phyloP scores from a whole-genome alignment of 2,888 invertebrate species.

The Dysmachus trigonus region DNA sequence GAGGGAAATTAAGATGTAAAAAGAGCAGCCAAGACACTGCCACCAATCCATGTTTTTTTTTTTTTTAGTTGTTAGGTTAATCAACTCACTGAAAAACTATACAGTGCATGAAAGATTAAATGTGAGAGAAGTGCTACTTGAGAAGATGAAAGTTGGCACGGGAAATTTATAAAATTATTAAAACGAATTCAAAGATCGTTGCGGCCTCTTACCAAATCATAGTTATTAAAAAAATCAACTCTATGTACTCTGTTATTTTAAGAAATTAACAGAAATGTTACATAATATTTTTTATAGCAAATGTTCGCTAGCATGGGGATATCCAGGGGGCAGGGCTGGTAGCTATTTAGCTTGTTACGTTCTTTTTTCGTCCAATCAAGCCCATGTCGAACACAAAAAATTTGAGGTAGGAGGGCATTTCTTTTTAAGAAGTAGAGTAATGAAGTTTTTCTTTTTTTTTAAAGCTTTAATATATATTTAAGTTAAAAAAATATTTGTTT shows the following conservation, averaged over 20 bases:
- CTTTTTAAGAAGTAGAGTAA: too few relatives aligned
- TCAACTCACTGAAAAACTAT: conserved; percentile 14
- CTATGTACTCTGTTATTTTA: neutral
- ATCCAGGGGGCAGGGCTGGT: neutral
- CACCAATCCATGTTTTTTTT: neutral
- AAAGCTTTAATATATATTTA: too few relatives aligned
- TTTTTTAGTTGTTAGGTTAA: neutral
- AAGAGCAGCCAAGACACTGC: neutral
- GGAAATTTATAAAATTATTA: neutral
- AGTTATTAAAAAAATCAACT: too few relatives aligned
- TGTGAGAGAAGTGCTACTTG: neutral
- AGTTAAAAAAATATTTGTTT: too few relatives aligned
- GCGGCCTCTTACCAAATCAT: neutral
- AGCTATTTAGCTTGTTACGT: too few relatives aligned
- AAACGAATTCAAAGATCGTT: neutral
- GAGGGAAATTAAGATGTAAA: neutral
- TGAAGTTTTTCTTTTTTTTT: too few relatives aligned
- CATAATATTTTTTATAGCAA: neutral
- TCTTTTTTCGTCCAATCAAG: too few relatives aligned
- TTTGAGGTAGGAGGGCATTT: too few relatives aligned
- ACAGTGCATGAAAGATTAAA: conserved; percentile 23
- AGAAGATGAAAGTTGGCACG: neutral
- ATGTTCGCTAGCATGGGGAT: neutral
- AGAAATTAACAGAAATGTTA: neutral
- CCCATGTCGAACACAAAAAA: too few relatives aligned